Base-by-base conservation (phyloP, 1,140 invertebrate genomes). In the Neodiprion fabricii region DNA sequence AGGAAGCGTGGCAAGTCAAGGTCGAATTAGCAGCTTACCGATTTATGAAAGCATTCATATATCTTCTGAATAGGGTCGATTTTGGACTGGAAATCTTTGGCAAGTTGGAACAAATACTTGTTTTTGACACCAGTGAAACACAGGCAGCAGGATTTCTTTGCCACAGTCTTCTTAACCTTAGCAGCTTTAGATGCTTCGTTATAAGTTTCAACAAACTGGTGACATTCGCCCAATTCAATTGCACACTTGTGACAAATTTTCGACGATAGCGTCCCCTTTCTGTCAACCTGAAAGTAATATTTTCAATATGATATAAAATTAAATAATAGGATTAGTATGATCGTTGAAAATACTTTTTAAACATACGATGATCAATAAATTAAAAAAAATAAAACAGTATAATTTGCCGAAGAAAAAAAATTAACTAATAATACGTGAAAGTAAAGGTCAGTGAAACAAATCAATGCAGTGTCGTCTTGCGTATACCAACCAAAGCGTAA, bases 171-270 rank as follows among this genome's bases (percentile, higher is more conserved):
- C 12, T 71, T 71, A 4, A 48, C 4, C 1, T 47, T 12, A 21
- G 28, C 28, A 9, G 0, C 14, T 14, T 78, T 76, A 53, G 67
- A 72, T 12, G 78, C 72, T 9, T 76, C 53, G 75, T 79, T 85
- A 47, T 81, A 83, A 28, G 84, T 88, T 17, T 83, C 72, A n/a
- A 89, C 68, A 81, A 89, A 88, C n/a, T 78, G 75, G 8, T 76
- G 79, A 23, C 87, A 89, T 70, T 87, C 83, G 9, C 84, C 82
- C 21, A 88, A 79, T 70, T 89, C 87, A n/a, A 82, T 87, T 12
- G 81, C 86, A 77, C 87, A 89, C 73, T 87, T 88, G 69, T 88
- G 83, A 76, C 87, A 89, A 65, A 89, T 79, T 48, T 85, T 85
- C 67, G 68, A 82, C 21, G 77, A 82, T 9, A 79, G 50, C 23